These are phyloP conservation scores for Scaptomyza cyrtandrae DNA, from an alignment of 2,888 invertebrate species.

Conservation along the genomic window DNA sequence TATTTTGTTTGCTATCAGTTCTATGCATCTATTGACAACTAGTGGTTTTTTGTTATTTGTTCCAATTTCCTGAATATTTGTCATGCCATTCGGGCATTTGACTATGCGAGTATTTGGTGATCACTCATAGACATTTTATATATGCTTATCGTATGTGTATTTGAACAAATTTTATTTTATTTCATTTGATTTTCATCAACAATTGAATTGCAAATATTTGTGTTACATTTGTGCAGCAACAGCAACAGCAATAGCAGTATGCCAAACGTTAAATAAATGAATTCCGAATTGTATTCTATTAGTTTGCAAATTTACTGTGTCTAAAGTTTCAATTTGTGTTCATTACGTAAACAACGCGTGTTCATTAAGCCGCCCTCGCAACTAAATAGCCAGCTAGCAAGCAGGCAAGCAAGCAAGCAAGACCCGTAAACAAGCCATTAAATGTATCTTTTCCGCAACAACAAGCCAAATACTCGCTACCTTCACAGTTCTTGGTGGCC, in stretches of 20 bases:
- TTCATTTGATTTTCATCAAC: conserved; percentile 48
- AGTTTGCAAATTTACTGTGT: conserved; percentile 54
- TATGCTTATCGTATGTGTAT: neutral
- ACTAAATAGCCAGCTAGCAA: neutral
- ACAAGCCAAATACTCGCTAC: conserved; percentile 15
- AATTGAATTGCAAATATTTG: conserved; percentile 80
- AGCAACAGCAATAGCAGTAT: conserved; percentile 17
- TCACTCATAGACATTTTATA: conserved; percentile 21
- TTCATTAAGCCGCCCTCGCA: conserved; percentile 49
- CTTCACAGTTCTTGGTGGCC: neutral
- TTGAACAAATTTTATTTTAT: conserved; percentile 50
- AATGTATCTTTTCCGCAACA: conserved; percentile 39
- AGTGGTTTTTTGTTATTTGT: conserved; percentile 29
- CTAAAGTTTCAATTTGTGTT: conserved; percentile 67
- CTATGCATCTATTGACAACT: conserved; percentile 12
- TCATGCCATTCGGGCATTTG: conserved; percentile 56
- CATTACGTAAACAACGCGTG: conserved; percentile 50
- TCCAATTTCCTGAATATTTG: conserved; percentile 58
- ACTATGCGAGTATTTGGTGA: conserved; percentile 26
- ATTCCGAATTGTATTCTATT: conserved; percentile 67
- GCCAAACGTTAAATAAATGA: conserved; percentile 62
- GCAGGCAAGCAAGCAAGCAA: neutral
- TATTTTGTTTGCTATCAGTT: conserved; percentile 29
- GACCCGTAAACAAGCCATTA: conserved; percentile 43
- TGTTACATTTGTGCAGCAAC: conserved; percentile 51